Evolutionary conservation across 2,888 invertebrate species (phyloP).

Genomic region (Caenorhabditis auriculariae): DNA sequence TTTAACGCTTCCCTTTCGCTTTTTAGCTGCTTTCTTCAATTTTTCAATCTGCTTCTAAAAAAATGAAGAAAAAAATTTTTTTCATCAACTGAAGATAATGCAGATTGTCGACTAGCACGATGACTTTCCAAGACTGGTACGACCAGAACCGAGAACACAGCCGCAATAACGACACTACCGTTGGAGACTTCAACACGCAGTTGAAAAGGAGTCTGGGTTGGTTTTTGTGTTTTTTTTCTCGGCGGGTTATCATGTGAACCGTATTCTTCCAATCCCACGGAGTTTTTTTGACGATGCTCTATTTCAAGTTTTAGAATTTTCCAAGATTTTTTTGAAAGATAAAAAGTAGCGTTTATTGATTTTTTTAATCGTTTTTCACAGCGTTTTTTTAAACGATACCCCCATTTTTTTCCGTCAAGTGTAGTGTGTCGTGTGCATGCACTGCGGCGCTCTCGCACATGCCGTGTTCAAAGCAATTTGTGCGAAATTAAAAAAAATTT

Average conservation of each 20-base stretch:
- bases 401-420: too few relatives aligned
- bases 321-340: too few relatives aligned
- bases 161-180: conserved; percentile 13
- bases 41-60: conserved; percentile 5
- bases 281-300: too few relatives aligned
- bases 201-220: conserved; percentile 26
- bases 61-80: not conserved
- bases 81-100: too few relatives aligned
- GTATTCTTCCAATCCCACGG: too few relatives aligned
- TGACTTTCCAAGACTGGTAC: conserved; percentile 21
- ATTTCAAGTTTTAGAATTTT: too few relatives aligned
- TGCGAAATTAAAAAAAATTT: too few relatives aligned
- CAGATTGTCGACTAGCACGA: conserved; percentile 18
- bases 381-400: too few relatives aligned
- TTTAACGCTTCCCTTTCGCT: not conserved
- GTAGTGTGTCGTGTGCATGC: too few relatives aligned
- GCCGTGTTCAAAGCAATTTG: too few relatives aligned
- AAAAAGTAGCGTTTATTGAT: not conserved
- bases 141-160: conserved; percentile 26
- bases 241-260: too few relatives aligned
- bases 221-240: not conserved
- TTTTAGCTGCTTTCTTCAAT: not conserved
- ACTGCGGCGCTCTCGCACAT: too few relatives aligned
- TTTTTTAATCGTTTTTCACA: not conserved
- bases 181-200: conserved; percentile 22